Base-by-base conservation (phyloP, 2,888 invertebrate species). In the Sympetrum striolatum region DNA sequence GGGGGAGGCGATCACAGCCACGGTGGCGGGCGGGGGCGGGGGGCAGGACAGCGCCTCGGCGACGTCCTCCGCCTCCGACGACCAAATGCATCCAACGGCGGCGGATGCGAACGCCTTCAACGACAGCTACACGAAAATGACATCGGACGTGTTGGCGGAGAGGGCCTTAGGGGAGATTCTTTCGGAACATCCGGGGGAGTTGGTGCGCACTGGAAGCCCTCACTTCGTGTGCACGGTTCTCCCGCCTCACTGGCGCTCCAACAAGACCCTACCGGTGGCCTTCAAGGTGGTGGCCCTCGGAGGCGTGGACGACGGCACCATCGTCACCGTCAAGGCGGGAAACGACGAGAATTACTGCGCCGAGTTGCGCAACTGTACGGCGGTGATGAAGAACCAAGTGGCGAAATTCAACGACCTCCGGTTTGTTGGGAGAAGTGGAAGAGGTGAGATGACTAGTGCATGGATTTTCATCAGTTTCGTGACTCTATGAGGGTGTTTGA, bases 301-400 rank as follows among this genome's bases (percentile, higher is more conserved):
- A 15, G 99, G 99, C 92, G 97, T 99, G 35, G 97, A 97, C 92
- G 99, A 99, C 93, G 99, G 99, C 1, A 99, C 99, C 60, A 95
- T 98, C 94, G 99, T 99, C 92, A 98, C 98, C 14, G 98, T 99
- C 73, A 95, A 98, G 80, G 99, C 99, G 31, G 99, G 99, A 35
- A 99, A 99, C 94, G 99, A 99, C 93, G 99, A 99, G 94, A 99
- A 99, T 95, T 98, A 97, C 94, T 98, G 98, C 93, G 99, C 98
- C 79, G 99, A 99, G 94, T 94, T 99, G 92, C 95, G 98, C 93
- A 99, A 99, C 94, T 97, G 97, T 92, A 98, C 98, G 90, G 98
- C 99, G 58, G 97, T 98, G 93, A 98, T 99, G 97, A 99, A 99
- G 95, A 98, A 99, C 94, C 98, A 99, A 94, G 98, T 99, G 93